Evolutionary conservation across 2,888 invertebrate genomes (phyloP), one percentile per base, ranked within the genome.

Genomic region (Blera fallax): DNA sequence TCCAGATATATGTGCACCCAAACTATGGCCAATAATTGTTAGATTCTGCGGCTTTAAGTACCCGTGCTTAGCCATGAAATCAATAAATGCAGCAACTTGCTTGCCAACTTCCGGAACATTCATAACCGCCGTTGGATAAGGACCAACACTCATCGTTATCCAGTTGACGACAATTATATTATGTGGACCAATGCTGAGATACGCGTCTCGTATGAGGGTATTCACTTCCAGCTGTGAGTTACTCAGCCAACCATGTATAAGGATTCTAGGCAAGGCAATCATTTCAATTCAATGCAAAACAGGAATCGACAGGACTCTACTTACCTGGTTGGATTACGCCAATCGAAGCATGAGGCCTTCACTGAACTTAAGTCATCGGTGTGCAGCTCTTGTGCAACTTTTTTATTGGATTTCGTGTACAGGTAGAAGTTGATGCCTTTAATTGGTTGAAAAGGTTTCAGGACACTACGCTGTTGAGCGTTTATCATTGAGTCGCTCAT

Each of bases 1-100:
- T 0, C 94, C 94, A 18, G 94, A 93, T 1, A 94, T 93, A 87
- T 94, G 94, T 1, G 94, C 94, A 0, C 94, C 94, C 70, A 94
- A 91, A 80, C 94, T 94, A 87, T 94, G 94, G 0, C 94, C 94
- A 78, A 94, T 94, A 8, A 91, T 58, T 93, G 93, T 89, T 92
- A 94, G 87, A 91, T 90, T 5, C 92, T 93, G 40, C 92, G 93
- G 52, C 90, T 90, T n/a, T 91, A 92, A n/a, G 91, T 93, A 69
- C 92, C 93, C 88, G 91, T 91, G n/a, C 92, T 92, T 1, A 92
- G 93, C 89, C 93, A 94, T 88, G 69, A 88, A 89, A 73, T 92
- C 90, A 67, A 92, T 88, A 69, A 91, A 76, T 0, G 7, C 50
- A 11, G 90, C 92, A 1, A 91, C 88, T 67, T 89, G 88, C 60